Base-by-base conservation (phyloP, 2,888 invertebrate species). In the Coenonympha glycerion region DNA sequence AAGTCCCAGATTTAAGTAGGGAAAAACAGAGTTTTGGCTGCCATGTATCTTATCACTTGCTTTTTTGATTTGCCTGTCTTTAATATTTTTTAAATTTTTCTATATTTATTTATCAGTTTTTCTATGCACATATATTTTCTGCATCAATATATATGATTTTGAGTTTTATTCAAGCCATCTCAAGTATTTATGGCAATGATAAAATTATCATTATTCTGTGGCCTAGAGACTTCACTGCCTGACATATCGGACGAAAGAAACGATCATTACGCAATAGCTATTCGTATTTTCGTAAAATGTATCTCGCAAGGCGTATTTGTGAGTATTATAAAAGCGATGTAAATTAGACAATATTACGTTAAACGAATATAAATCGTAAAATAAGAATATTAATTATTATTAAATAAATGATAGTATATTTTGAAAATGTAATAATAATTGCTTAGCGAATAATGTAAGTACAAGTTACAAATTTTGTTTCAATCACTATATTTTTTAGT, bases 291-390 rank as follows among this genome's bases (percentile, higher is more conserved):
- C 65, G 68, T 78, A 74, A 68, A 70, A 69, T 74, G 73, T 71
- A 73, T 76, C 68, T 76, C 69, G 76, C 81, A 81, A 79, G 77
- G 66, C 67, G 64, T 56, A 55, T 60, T 69, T 69, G 66, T 74
- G 72, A 73, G 68, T 64, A 62, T 59, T 57, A 65, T n/a, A n/a
- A n/a, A n/a, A 69, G 70, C 62, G 72, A 76, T 73, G 76, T 81
- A 76, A 76, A 73, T 75, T 82, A 83, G 82, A 84, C 83, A 83
- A 83, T 83, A 83, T 79, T 81, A 79, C 66, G 66, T 58, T 77
- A 72, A 73, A 68, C 62, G 67, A 71, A 69, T 56, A 61, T 69
- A 71, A 57, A 44, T 30, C 33, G 30, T 54, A 48, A 44, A 26
- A 22, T 37, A 28, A 36, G 37, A 28, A 6, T 28, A 49, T 26